Conservation (phyloP, 2,888 invertebrate genomes). For the Melolontha melolontha region DNA sequence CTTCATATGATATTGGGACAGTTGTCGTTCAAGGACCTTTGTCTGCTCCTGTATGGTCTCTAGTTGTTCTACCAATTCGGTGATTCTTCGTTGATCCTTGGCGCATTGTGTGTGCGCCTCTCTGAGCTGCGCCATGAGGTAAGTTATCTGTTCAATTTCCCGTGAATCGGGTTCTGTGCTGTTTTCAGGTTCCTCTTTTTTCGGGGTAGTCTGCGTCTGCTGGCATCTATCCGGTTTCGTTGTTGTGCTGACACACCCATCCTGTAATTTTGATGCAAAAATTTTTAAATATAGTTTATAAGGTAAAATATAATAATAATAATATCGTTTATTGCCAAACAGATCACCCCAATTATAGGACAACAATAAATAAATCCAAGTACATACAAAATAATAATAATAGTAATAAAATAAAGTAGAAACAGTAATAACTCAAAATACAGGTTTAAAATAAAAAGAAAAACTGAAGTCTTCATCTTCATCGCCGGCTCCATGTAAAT, state of each 20-base stretch:
- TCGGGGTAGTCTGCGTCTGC: constrained; percentile 51
- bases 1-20: constrained; percentile 72
- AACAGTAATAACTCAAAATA: too few relatives aligned
- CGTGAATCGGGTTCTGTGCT: constrained; percentile 49
- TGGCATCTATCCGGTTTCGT: constrained; percentile 47
- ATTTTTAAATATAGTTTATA: too few relatives aligned
- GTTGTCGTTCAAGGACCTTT: constrained; percentile 76
- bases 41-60: constrained; percentile 79
- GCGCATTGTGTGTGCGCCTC: constrained; percentile 76
- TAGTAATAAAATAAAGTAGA: too few relatives aligned
- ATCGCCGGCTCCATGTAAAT: too few relatives aligned
- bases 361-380: too few relatives aligned
- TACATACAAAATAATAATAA: too few relatives aligned
- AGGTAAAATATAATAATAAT: too few relatives aligned
- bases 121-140: constrained; percentile 77
- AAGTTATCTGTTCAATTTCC: constrained; percentile 64
- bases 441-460: too few relatives aligned
- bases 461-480: too few relatives aligned
- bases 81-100: constrained; percentile 78
- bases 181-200: constrained; percentile 54
- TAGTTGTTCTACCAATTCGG: constrained; percentile 83
- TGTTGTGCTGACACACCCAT: constrained; percentile 45
- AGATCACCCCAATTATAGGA: too few relatives aligned
- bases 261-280: constrained; percentile 17
- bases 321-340: too few relatives aligned